A percentile compares a stretch with the other conserved stretches of the same genome.
phyloP scores from a whole-genome alignment of 2,888 invertebrate species.

The Philereme transversata region DNA sequence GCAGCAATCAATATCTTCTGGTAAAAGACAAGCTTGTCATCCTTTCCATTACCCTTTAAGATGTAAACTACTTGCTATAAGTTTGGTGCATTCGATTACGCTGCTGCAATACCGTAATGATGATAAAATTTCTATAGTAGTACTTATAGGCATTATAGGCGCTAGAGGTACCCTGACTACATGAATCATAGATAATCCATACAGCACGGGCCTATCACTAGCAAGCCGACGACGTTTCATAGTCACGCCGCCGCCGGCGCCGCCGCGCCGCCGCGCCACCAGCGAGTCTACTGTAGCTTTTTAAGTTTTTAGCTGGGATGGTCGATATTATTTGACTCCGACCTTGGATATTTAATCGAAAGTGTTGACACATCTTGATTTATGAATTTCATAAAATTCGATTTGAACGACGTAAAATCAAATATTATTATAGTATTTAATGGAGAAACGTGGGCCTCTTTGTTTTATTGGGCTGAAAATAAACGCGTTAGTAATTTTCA shows the following conservation, averaged over 20 bases:
- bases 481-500: constrained; percentile 48
- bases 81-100: no score
- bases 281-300: constrained; percentile 3
- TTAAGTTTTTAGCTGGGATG: constrained; percentile 3
- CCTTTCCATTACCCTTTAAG: no score
- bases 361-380: constrained; percentile 78
- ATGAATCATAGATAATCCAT: no score
- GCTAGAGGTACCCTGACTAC: no score
- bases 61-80: no score
- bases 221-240: no score
- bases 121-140: no score
- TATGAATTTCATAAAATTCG: constrained; percentile 69
- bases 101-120: no score
- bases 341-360: constrained; percentile 78
- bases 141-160: no score
- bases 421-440: constrained; percentile 68
- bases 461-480: constrained; percentile 65
- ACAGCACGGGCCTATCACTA: no score
- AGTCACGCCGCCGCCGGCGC: neutral
- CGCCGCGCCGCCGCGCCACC: neutral
- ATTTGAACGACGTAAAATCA: constrained; percentile 70
- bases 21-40: no score
- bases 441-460: constrained; percentile 60
- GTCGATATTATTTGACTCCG: constrained; percentile 54
- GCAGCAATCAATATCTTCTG: no score